Conservation (phyloP, 2,113 vertebrate genomes). For the Lucifuga dentata region DNA sequence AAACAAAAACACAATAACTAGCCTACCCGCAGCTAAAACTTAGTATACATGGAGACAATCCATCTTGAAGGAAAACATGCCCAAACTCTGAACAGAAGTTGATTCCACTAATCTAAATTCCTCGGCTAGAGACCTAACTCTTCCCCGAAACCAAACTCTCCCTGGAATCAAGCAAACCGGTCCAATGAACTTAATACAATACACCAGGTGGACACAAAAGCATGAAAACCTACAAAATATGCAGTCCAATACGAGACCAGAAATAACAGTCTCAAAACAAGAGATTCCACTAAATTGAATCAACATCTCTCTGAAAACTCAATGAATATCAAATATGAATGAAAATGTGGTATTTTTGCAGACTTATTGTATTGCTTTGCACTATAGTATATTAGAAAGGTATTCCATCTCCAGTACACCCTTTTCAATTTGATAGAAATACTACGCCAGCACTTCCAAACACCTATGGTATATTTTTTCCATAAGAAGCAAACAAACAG, state of each 20-base stretch:
- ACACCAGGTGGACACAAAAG: background rate
- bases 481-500: constrained; percentile 8
- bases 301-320: background rate
- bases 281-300: background rate
- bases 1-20: too few species aligned
- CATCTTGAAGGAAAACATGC: too few species aligned
- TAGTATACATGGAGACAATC: too few species aligned
- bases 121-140: too few species aligned
- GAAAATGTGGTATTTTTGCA: background rate
- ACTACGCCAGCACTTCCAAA: background rate
- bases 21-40: too few species aligned
- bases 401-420: constrained; percentile 6
- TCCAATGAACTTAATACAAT: too few species aligned
- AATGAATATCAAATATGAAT: constrained; percentile 6
- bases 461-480: constrained; percentile 12
- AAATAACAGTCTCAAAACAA: background rate
- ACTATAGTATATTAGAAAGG: constrained; percentile 1
- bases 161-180: too few species aligned
- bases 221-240: background rate
- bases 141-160: too few species aligned
- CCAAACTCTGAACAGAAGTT: too few species aligned
- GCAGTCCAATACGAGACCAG: background rate
- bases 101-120: too few species aligned
- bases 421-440: constrained; percentile 41
- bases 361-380: background rate